Conservation (phyloP, 1,140 invertebrate species). For the Panulirus ornatus region DNA sequence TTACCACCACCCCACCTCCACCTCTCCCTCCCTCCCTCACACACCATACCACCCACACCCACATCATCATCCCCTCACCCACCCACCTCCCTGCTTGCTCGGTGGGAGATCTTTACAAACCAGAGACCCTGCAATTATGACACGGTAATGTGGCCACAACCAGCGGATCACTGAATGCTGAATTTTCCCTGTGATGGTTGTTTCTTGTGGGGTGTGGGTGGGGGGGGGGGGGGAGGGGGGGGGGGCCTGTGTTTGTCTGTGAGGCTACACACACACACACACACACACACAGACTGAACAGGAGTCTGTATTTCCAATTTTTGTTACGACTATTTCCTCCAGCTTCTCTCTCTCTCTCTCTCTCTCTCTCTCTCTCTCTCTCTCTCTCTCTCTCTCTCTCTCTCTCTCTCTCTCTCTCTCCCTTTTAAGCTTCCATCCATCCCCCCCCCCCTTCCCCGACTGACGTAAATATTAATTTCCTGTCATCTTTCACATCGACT, state of each 20-base stretch:
- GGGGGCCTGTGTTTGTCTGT: too few species aligned
- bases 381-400: neutral
- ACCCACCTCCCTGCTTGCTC: neutral
- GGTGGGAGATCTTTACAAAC: neutral
- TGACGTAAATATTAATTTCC: slow-evolving; percentile 49
- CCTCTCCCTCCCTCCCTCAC: too few species aligned
- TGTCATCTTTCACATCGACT: slow-evolving; percentile 38
- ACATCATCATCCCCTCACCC: too few species aligned
- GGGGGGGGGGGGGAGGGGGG: neutral
- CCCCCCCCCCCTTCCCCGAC: neutral
- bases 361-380: too few species aligned
- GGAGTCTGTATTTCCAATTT: neutral
- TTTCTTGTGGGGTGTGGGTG: neutral
- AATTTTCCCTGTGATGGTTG: neutral
- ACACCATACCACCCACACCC: too few species aligned
- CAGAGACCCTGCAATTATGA: neutral
- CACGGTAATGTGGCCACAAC: neutral
- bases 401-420: neutral
- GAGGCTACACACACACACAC: neutral
- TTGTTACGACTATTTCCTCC: neutral
- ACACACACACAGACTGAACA: neutral
- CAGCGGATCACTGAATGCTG: slow-evolving; percentile 8
- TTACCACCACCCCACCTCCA: too few species aligned
- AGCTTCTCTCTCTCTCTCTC: neutral
- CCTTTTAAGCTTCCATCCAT: slow-evolving; percentile 28